Evolutionary conservation across 2,113 vertebrate species (phyloP), one percentile per base, ranked within the genome.

Genomic region (Bambusicola thoracicus): DNA sequence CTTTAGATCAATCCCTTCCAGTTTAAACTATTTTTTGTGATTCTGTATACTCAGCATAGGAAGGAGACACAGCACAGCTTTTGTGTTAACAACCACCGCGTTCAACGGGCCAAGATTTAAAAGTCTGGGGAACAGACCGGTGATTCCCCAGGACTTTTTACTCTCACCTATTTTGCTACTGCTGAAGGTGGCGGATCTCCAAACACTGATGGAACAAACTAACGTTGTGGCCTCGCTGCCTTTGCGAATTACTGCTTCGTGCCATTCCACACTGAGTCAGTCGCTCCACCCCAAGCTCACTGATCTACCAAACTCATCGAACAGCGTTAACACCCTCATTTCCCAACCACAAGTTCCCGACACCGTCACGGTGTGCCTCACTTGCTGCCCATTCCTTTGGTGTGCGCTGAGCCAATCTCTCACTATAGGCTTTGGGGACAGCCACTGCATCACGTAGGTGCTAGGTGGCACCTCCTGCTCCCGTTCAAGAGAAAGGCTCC

Each of bases 201-300:
- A 38, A 56, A 44, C 11, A 21, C 9, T 17, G 21, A 56, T 7
- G 21, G 29, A 12, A 43, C 46, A 56, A 75, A 40, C n/a, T 7
- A 68, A 13, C 63, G 55, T 59, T 56, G 3, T 56, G 3, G 13
- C 81, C n/a, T 53, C 40, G 5, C 43, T 38, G 14, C 15, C 32
- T 59, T 63, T 13, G 4, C 20, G 44, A 79, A 25, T 30, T 59
- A 53, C 38, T 48, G 18, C 66, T 70, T 49, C 40, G 34, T 75
- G 49, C 44, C 22, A 15, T 66, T 89, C 86, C 91, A 40, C 12
- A 19, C 59, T 77, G 51, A 97, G 62, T 86, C 88, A 91, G 74
- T 73, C 3, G 59, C 81, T 61, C 76, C 80, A 81, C 36, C 86
- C 66, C 87, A 67, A 51, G 9, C 1, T 27, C 61, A n/a, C 56